These are phyloP conservation scores for Drosophila gunungcola DNA, from an alignment of 1,140 invertebrate species.

Conservation along the genomic window DNA sequence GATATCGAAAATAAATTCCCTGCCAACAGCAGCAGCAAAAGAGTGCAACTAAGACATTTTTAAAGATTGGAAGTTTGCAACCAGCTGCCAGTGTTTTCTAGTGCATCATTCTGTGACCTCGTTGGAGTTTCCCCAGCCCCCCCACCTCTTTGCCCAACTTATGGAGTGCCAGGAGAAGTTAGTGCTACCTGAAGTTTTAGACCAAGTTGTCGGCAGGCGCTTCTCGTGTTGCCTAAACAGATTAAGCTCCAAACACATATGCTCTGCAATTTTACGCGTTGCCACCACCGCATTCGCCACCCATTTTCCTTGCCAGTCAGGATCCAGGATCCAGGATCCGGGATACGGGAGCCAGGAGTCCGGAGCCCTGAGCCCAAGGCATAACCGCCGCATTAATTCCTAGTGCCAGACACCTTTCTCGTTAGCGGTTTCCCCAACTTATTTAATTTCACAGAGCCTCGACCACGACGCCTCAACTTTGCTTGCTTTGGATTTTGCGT, in stretches of 20 bases:
- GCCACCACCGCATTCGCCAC: conserved; percentile 36
- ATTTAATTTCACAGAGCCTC: conserved; percentile 70
- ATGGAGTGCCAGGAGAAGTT: conserved; percentile 68
- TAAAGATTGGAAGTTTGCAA: conserved; percentile 41
- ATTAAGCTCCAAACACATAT: conserved; percentile 79
- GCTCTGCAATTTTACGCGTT: conserved; percentile 77
- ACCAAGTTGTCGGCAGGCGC: conserved; percentile 74
- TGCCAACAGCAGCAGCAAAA: conserved; percentile 19
- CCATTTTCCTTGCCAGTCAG: not conserved
- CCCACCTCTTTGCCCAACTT: not conserved
- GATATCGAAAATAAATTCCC: conserved; percentile 58
- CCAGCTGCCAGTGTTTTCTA: conserved; percentile 50
- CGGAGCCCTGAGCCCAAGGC: conserved; percentile 48
- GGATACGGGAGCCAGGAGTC: not conserved
- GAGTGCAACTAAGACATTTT: conserved; percentile 46
- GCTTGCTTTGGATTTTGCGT: conserved; percentile 41
- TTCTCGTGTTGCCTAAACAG: conserved; percentile 78
- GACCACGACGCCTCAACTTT: conserved; percentile 49
- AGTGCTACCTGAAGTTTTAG: conserved; percentile 77
- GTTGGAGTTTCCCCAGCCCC: not conserved
- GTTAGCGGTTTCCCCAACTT: conserved; percentile 79
- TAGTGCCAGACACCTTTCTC: conserved; percentile 82
- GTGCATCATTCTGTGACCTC: conserved; percentile 60
- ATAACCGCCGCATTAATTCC: conserved; percentile 82
- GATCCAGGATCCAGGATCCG: conserved; percentile 9